Conservation (phyloP, 2,888 invertebrate genomes). For the Nemotelus pantherinus region DNA sequence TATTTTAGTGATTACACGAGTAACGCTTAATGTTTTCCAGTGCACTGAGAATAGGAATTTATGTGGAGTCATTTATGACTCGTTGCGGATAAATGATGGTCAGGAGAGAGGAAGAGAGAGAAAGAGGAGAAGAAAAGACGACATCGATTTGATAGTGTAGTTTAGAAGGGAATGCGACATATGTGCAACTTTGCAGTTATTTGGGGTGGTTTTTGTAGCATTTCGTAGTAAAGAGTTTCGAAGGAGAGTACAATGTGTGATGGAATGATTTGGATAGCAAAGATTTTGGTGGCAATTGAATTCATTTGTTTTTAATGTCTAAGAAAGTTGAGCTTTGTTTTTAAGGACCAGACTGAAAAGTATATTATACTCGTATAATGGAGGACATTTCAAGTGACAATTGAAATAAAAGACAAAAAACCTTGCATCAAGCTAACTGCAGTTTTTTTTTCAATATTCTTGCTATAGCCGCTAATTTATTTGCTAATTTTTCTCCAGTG, state of each 20-base stretch:
- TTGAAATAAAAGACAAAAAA: too few species aligned
- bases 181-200: conserved; percentile 35
- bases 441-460: too few species aligned
- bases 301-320: too few species aligned
- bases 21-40: conserved; percentile 43
- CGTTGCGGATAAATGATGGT: not conserved
- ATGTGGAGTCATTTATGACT: conserved; percentile 7
- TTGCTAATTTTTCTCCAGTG: too few species aligned
- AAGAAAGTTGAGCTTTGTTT: too few species aligned
- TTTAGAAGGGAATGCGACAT: conserved; percentile 41
- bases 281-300: too few species aligned
- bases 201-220: conserved; percentile 23
- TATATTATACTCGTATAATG: too few species aligned
- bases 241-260: not conserved
- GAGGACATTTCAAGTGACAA: too few species aligned
- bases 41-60: not conserved
- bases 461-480: too few species aligned
- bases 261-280: not conserved
- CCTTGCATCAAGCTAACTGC: too few species aligned
- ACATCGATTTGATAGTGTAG: not conserved
- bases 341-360: too few species aligned
- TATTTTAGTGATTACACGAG: conserved; percentile 48
- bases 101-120: not conserved
- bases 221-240: not conserved
- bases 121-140: too few species aligned